These are phyloP conservation scores for Nesogale talazaci DNA, from an alignment of 2,113 vertebrate species.

Conservation along the genomic window DNA sequence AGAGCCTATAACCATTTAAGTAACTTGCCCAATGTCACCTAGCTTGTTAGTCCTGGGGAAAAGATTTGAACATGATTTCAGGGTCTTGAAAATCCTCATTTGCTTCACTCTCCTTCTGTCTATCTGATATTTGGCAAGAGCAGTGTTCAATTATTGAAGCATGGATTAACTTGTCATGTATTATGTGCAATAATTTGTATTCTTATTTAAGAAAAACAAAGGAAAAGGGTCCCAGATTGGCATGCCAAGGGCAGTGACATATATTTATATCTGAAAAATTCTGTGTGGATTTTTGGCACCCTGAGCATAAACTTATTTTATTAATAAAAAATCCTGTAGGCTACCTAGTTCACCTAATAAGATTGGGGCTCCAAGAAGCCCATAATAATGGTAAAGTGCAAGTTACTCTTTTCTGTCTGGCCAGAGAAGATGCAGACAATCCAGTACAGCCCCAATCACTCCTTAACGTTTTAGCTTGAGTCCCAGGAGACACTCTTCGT, in stretches of 20 bases:
- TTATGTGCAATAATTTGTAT: neutral
- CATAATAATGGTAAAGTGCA: neutral
- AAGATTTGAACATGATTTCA: neutral
- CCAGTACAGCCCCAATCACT: neutral
- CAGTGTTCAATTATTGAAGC: neutral
- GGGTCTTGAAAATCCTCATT: neutral
- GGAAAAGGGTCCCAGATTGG: neutral
- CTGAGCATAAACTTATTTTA: neutral
- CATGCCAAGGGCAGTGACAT: neutral
- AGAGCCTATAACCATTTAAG: neutral
- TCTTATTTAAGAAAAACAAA: conserved; percentile 32
- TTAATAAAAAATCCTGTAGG: neutral
- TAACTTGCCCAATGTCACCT: neutral
- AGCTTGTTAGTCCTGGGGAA: neutral
- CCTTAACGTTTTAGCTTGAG: neutral
- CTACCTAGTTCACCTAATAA: neutral
- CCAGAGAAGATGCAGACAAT: neutral
- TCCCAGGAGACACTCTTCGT: too few relatives aligned
- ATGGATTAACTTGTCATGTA: neutral
- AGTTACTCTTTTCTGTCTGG: neutral
- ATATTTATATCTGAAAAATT: neutral
- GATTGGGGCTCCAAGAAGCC: neutral
- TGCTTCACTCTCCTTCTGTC: neutral
- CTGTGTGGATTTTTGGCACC: neutral
- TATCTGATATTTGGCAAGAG: neutral